Base-by-base conservation (phyloP, 1,140 invertebrate species). In the Drosophila navojoa region DNA sequence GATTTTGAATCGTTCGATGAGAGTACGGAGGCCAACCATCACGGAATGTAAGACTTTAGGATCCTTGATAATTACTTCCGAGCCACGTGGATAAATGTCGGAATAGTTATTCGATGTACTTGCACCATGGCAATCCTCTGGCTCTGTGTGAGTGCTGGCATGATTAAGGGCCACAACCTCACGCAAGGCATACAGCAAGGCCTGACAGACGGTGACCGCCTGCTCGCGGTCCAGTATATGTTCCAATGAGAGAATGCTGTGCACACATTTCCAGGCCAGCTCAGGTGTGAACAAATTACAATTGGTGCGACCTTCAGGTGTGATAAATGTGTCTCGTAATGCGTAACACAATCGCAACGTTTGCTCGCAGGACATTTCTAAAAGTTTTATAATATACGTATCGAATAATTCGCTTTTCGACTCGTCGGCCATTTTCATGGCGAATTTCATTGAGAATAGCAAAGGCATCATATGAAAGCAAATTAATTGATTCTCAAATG, bases 191-290 rank as follows among this genome's bases (percentile, higher is more conserved):
- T 96, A 95, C 44, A 95, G 94, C 53, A 96, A 89, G 0, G 93
- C 93, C 92, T 96, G 95, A 71, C 96, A 96, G 19, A 95, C 92
- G n/a, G 95, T 93, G 10, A 96, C 94, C 0, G 95, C 96, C 74
- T 94, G 93, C 50, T 95, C 94, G 81, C 95, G 92, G 53, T 93
- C 92, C 29, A 94, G 87, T 61, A 93, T 92, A 64, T 93, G 93
- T 62, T 94, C 93, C 53, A 94, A 70, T 50, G 93, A 92, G 13
- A 94, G 91, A 16, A 94, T 80, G 57, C 93, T 93, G 85, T 95
- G 94, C 7, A 95, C 94, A 64, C 94, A 94, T 79, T 95, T 94
- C 11, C 95, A 92, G 13, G 94, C 93, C 4, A 95, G 92, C 57
- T 94, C 93, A 4, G 94, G 85, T 1, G 94, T 91, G n/a, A 92